phyloP scores from a whole-genome alignment of 2,113 vertebrate genomes.

The Willisornis vidua region DNA sequence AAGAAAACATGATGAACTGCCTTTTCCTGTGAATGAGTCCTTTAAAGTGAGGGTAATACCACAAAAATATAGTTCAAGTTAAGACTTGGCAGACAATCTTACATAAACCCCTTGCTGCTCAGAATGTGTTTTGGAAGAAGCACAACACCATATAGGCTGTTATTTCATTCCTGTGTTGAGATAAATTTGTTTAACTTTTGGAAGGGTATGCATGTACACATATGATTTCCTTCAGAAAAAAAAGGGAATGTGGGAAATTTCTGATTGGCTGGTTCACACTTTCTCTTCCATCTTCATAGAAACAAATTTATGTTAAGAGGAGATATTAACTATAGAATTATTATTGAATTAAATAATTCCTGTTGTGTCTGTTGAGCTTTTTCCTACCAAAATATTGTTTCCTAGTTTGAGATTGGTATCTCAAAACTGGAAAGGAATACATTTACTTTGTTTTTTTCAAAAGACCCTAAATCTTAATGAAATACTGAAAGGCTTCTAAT shows the following conservation, averaged over 20 bases:
- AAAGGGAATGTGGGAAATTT: neutral
- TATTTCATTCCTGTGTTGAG: constrained; percentile 25
- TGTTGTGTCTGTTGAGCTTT: constrained; percentile 10
- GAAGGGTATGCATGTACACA: constrained; percentile 9
- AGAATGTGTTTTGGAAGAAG: constrained; percentile 6
- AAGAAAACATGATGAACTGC: neutral
- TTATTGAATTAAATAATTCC: constrained; percentile 19
- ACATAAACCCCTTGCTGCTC: neutral
- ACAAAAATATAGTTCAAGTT: neutral
- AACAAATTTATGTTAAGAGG: constrained; percentile 2
- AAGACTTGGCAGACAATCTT: neutral
- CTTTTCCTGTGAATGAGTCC: neutral
- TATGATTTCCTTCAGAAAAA: neutral
- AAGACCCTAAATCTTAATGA: neutral
- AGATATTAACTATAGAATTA: neutral
- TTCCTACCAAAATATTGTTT: neutral
- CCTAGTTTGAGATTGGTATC: neutral
- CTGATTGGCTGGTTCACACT: neutral
- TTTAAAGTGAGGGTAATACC: neutral
- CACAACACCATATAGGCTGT: neutral
- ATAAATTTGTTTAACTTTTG: constrained; percentile 50
- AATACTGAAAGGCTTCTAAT: neutral
- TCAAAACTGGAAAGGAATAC: neutral
- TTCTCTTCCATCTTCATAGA: neutral
- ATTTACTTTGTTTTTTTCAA: neutral